phyloP scores from a whole-genome alignment of 2,797 vertebrate genomes.

The Sorex maritimensis region DNA sequence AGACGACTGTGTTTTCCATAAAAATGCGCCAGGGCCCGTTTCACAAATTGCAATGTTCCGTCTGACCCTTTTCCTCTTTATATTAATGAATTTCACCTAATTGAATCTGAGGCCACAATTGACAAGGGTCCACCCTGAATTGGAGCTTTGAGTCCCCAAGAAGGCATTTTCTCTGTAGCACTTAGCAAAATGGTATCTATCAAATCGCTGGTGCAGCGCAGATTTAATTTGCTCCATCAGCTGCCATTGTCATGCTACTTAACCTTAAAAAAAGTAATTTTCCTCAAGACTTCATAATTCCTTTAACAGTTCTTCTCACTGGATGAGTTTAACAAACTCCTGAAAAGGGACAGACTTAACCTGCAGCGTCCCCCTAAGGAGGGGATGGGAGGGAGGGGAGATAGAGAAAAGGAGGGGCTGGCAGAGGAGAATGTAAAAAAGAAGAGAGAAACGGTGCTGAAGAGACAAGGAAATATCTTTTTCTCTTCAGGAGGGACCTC shows the following conservation, averaged over 20 bases:
- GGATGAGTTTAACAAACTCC: conserved; percentile 80
- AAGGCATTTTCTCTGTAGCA: conserved; percentile 82
- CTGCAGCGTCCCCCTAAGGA: too few species aligned
- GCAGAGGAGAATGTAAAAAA: too few species aligned
- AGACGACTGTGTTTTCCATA: neutral
- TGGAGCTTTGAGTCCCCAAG: conserved; percentile 76
- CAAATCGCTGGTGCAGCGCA: conserved; percentile 82
- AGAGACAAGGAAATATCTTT: too few species aligned
- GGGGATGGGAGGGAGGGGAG: too few species aligned
- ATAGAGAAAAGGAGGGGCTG: neutral
- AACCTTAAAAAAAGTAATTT: conserved; percentile 86
- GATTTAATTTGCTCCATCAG: conserved; percentile 89
- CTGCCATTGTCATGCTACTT: conserved; percentile 87
- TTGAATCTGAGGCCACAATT: conserved; percentile 78
- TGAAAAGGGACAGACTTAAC: conserved; percentile 52
- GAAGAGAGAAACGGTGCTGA: too few species aligned
- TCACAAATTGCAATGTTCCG: conserved; percentile 63
- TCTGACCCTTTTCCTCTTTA: conserved; percentile 46
- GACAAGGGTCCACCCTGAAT: conserved; percentile 81
- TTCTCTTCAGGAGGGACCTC: too few species aligned
- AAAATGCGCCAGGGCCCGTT: neutral
- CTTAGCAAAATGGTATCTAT: conserved; percentile 87
- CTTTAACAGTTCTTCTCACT: conserved; percentile 77
- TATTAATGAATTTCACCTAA: conserved; percentile 82
- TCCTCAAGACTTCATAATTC: conserved; percentile 83